Base-by-base conservation (phyloP, 1,140 invertebrate genomes). In the Elymnias hypermnestra region DNA sequence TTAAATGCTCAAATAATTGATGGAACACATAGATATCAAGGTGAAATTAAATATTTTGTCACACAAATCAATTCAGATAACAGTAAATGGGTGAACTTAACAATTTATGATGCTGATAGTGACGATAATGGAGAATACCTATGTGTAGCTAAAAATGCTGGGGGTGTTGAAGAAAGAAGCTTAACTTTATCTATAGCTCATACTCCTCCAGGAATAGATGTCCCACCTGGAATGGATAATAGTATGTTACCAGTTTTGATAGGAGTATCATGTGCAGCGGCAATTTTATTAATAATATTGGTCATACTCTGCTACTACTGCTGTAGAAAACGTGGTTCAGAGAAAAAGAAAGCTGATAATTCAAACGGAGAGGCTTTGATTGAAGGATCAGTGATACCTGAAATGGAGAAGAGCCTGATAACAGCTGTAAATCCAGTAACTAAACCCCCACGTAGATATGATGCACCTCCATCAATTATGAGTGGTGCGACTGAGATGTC, bases 41-140 rank as follows among this genome's bases (percentile, higher is more conserved):
- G 75, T 64, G 76, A 81, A 54, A 52, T 70, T 4, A 84, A 79
- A 51, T 85, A 85, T 53, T 60, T 50, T 13, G 53, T 83, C 3
- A 65, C 57, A 2, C 63, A 81, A 41, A 70, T 36, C 25, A 82
- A 46, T 43, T 49, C 37, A n/a, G 78, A 79, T 12, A 73, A 77
- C 22, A 87, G 84, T 48, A 83, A 87, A 83, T 92, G 93, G 95
- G 84, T 93, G 48, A 93, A 96, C 83, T 77, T 95, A 18, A 95
- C 94, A 1, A 92, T 96, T 15, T 81, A 89, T 0, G 89, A 93
- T 33, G 89, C 94, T 0, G 87, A 87, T 4, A 84, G 86, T 9
- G 89, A 92, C 5, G 96, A 98, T 77, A 91, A 91, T 59, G 97
- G 96, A 0, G 91, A 94, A 36, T 98, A 97, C 72, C 89, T 91